phyloP scores from a whole-genome alignment of 2,888 invertebrate species.

The Cryptus viduatorius region DNA sequence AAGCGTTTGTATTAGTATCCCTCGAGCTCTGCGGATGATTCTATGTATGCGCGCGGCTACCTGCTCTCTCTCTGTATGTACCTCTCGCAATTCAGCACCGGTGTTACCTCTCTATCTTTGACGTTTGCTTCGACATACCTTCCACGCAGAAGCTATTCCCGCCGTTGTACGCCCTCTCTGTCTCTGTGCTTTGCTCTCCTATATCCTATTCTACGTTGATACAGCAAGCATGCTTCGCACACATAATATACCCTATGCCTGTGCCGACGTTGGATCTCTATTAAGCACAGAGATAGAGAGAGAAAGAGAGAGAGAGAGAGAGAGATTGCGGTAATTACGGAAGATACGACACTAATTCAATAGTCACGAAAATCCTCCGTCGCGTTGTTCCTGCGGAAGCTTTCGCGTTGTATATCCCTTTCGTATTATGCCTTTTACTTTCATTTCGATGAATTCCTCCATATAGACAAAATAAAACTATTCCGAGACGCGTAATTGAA shows the following conservation, averaged over 20 bases:
- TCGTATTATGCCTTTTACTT: background rate
- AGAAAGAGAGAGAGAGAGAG: constrained; percentile 20
- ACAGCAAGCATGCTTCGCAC: constrained; percentile 51
- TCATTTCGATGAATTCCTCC: background rate
- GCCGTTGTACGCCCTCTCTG: constrained; percentile 11
- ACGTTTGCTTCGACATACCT: constrained; percentile 51
- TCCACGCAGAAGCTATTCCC: constrained; percentile 1
- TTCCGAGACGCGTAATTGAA: background rate
- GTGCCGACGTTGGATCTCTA: constrained; percentile 59
- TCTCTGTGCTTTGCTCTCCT: constrained; percentile 23
- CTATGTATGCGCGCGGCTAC: background rate
- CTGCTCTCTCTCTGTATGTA: background rate
- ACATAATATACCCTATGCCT: constrained; percentile 46
- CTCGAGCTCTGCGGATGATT: constrained; percentile 5
- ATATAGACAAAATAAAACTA: background rate
- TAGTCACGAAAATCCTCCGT: constrained; percentile 27
- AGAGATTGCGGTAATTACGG: constrained; percentile 53
- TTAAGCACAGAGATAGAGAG: constrained; percentile 47
- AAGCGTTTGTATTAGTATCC: constrained; percentile 71
- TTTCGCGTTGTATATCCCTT: constrained; percentile 7
- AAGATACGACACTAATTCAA: constrained; percentile 60
- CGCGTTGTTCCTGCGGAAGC: background rate
- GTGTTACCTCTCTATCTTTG: constrained; percentile 44
- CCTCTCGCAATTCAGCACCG: constrained; percentile 46
- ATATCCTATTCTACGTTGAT: constrained; percentile 57